Evolutionary conservation across 2,113 vertebrate genomes (phyloP).

Genomic region (Trematomus loennbergii): DNA sequence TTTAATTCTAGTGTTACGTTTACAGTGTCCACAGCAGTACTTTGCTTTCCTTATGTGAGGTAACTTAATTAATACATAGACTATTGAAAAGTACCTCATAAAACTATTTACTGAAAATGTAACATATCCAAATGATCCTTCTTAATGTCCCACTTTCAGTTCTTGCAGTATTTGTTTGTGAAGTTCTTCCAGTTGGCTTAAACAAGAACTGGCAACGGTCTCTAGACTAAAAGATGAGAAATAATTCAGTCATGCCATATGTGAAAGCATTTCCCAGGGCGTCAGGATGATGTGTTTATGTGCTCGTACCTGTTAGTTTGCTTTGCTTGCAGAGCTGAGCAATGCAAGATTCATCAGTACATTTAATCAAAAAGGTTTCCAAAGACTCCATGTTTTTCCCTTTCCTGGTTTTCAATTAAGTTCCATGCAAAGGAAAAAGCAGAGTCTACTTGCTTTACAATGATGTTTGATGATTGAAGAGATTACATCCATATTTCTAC

Average conservation of each 20-base stretch:
- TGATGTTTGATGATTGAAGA: not conserved
- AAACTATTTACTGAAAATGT: too few species aligned
- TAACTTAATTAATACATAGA: too few species aligned
- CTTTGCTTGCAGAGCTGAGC: constrained; percentile 16
- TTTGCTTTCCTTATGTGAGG: too few species aligned
- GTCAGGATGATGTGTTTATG: not conserved
- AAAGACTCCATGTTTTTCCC: not conserved
- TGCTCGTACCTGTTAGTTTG: not conserved
- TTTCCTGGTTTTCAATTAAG: not conserved
- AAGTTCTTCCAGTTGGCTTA: not conserved
- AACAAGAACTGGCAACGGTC: constrained; percentile 8
- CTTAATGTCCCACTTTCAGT: not conserved
- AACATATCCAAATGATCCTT: too few species aligned
- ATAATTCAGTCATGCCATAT: constrained; percentile 69
- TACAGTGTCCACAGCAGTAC: too few species aligned
- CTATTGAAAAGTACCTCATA: too few species aligned
- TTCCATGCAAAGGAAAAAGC: not conserved
- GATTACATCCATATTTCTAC: not conserved
- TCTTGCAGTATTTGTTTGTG: not conserved
- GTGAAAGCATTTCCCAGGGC: constrained; percentile 29
- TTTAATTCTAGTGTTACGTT: too few species aligned
- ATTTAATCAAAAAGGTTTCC: not conserved
- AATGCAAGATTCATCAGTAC: constrained; percentile 42
- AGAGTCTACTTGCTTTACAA: not conserved
- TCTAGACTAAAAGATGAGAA: constrained; percentile 44